Evolutionary conservation across 1,140 invertebrate species (phyloP).

Genomic region (Drosophila eugracilis): DNA sequence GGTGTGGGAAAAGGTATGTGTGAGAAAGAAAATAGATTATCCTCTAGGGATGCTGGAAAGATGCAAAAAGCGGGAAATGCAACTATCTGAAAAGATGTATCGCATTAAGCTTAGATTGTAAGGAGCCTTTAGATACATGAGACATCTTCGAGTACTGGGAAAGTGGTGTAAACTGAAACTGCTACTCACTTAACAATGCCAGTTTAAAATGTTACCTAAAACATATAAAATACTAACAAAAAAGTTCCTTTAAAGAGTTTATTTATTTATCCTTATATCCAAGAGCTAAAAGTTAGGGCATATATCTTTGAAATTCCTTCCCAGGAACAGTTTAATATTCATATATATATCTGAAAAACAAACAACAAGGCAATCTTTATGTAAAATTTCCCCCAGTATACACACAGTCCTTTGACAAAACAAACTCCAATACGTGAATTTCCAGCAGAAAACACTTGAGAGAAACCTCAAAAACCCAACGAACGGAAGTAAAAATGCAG

Average conservation of each 20-base stretch:
- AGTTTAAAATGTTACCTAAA: no score
- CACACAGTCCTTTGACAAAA: constrained; percentile 25
- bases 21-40: constrained; percentile 53
- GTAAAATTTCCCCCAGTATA: background rate
- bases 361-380: constrained; percentile 2
- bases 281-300: no score
- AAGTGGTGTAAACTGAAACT: no score
- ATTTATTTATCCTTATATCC: no score
- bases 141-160: no score
- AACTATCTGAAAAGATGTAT: constrained; percentile 5
- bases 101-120: constrained; percentile 3
- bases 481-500: constrained; percentile 56
- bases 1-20: constrained; percentile 32
- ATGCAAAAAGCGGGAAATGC: constrained; percentile 23
- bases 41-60: constrained; percentile 13
- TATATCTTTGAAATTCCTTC: no score
- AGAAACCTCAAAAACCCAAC: constrained; percentile 46
- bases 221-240: no score
- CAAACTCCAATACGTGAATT: constrained; percentile 31
- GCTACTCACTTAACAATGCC: no score
- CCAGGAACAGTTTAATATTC: no score
- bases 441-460: constrained; percentile 35
- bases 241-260: no score
- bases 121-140: background rate
- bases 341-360: no score